Evolutionary conservation across 2,113 vertebrate species (phyloP).

Genomic region (Panurus biarmicus): DNA sequence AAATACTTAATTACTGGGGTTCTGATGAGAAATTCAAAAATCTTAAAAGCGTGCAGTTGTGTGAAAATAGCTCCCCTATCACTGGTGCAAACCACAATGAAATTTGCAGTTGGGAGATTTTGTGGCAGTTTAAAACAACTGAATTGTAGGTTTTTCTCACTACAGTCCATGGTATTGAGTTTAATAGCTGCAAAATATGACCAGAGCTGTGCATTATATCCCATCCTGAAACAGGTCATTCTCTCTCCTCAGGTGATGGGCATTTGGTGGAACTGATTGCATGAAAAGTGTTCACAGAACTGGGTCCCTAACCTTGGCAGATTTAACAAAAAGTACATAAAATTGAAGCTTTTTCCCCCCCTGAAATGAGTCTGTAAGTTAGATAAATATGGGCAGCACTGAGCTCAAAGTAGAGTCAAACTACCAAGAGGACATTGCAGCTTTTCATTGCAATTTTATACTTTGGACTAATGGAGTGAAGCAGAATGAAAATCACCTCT

Average conservation of each 20-base stretch:
- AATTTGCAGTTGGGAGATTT: background rate
- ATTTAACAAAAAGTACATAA: constrained; percentile 1
- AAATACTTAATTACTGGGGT: constrained; percentile 35
- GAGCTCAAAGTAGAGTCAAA: constrained; percentile 51
- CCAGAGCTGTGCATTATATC: background rate
- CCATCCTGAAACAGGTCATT: background rate
- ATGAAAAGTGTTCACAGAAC: constrained; percentile 11
- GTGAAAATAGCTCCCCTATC: background rate
- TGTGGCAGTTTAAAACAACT: constrained; percentile 23
- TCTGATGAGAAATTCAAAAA: background rate
- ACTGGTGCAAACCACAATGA: background rate
- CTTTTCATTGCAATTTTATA: constrained; percentile 55
- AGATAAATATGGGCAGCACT: constrained; percentile 41
- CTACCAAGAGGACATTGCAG: constrained; percentile 45
- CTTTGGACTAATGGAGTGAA: constrained; percentile 55
- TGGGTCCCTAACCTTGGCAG: background rate
- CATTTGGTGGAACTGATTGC: constrained; percentile 42
- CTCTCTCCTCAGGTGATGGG: background rate
- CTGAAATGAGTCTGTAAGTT: constrained; percentile 36
- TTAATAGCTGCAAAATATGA: constrained; percentile 19
- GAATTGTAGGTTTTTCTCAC: background rate
- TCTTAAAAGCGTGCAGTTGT: background rate
- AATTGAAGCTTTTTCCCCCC: background rate
- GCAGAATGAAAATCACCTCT: constrained; percentile 62
- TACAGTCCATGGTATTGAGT: background rate